Evolutionary conservation across 2,888 invertebrate genomes (phyloP).

Genomic region (Eupithecia abbreviata): DNA sequence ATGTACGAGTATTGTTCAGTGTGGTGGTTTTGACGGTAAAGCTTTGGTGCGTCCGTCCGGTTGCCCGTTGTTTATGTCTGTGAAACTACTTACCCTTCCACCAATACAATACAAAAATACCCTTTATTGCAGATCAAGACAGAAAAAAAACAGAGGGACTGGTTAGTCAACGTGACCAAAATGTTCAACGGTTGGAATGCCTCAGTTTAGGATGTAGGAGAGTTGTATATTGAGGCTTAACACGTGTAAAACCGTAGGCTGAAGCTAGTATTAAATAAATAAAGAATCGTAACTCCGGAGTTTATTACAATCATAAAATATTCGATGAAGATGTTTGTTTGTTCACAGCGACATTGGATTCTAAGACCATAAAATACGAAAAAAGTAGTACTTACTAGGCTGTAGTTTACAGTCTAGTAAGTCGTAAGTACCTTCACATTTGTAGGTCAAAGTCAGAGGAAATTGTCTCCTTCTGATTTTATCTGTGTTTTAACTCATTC

Average conservation of each 20-base stretch:
- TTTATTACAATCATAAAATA: conserved; percentile 10
- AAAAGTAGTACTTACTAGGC: conserved; percentile 27
- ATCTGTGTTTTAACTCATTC: not conserved
- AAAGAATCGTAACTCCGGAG: not conserved
- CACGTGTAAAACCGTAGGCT: not conserved
- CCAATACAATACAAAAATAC: too few species aligned
- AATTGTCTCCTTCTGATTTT: not conserved
- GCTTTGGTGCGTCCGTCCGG: not conserved
- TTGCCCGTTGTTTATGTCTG: too few species aligned
- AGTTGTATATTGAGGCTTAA: not conserved
- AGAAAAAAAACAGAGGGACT: too few species aligned
- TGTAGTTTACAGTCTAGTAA: conserved; percentile 45
- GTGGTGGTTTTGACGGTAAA: too few species aligned
- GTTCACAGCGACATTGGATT: conserved; percentile 20
- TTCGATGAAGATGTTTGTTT: conserved; percentile 16
- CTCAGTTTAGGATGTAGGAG: too few species aligned
- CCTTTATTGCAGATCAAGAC: too few species aligned
- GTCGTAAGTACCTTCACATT: not conserved
- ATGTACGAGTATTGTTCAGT: not conserved
- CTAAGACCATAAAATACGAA: conserved; percentile 32
- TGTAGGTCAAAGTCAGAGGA: not conserved
- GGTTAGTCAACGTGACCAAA: too few species aligned
- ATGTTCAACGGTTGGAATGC: too few species aligned
- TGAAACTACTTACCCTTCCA: too few species aligned
- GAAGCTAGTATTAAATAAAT: not conserved